Base-by-base conservation (phyloP, 2,888 invertebrate genomes). In the Tortrix viridana region DNA sequence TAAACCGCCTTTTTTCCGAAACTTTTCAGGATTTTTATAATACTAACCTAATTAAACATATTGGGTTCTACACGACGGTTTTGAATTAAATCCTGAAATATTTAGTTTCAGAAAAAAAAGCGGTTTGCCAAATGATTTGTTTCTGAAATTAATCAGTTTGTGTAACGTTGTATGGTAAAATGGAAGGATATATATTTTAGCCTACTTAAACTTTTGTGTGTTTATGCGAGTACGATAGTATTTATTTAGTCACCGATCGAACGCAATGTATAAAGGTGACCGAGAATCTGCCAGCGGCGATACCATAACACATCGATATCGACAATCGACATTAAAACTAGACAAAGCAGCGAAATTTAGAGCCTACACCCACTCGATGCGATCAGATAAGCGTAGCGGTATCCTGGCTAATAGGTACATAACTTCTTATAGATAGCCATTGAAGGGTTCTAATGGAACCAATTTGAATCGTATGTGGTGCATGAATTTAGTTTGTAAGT, bases 291-390 rank as follows among this genome's bases (percentile, higher is more conserved):
- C 73, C 71, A 61, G 69, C 69, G 76, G 76, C 75, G 65, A 73
- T 74, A 68, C 69, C 71, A 74, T 76, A 74, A 73, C 73, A 71
- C 71, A 75, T 75, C 70, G 74, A 73, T 80, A 78, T 79, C 75
- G 69, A 65, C 69, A 67, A 74, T 79, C 75, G 71, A 74, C 74
- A 75, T 71, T 74, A 76, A 74, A 76, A 74, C 72, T 47, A 76
- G 80, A 79, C 79, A 79, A 80, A 79, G 80, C 73, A 69, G 70
- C 72, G 65, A 75, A 77, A 76, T 81, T 82, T 75, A 77, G 75
- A 74, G 74, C 69, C 75, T 66, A 72, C 78, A 80, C 77, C 76
- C 76, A 78, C 80, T 79, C 72, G 71, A 74, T 69, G 69, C 68
- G 70, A 74, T 57, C 61, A 65, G 76, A 83, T 84, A 79, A 71